Evolutionary conservation across 2,888 invertebrate genomes (phyloP), one percentile per base, ranked within the genome.

Genomic region (Cristatella mucedo): DNA sequence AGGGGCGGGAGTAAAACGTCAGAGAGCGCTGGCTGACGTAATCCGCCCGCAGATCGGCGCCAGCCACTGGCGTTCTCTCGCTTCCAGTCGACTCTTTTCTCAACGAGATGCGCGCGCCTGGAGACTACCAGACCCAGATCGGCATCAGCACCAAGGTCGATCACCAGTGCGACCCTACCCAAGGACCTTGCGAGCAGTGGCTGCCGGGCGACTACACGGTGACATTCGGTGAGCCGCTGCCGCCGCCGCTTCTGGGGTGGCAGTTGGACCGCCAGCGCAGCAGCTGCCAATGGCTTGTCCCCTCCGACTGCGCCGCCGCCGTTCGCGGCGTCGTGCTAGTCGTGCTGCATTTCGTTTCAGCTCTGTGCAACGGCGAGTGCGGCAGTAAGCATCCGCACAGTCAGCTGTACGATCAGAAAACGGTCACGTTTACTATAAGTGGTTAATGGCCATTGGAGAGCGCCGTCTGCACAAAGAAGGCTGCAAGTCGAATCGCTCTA

Each of bases 371-470:
- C 41, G 57, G 56, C 5, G 56, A 56, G 38, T 59, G 59, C 44
- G 57, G 57, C 38, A 57, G 57, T 34, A 47, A 49, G 4, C 57
- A 59, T 38, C 57, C 57, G 4, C 55, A 57, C 48, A 56, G 56
- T 41, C 38, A 48, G 29, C 46, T 56, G 21, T 56, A 55, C 41
- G 55, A 53, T 40, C 44, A 47, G 40, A 37, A 41, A 15, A 30
- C 41, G 11, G 44, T 49, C n/a, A 47, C 43, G 9, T 57, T 57
- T 42, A 48, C 49, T 16, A 54, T 56, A 41, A 53, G 51, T 13
- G 43, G 37, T 26, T 43, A 46, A 39, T 36, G n/a, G n/a, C n/a
- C n/a, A n/a, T n/a, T n/a, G n/a, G n/a, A n/a, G n/a, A n/a, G n/a
- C n/a, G n/a, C n/a, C n/a, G n/a, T n/a, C n/a, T n/a, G n/a, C n/a